Evolutionary conservation across 1,140 invertebrate species (phyloP), one percentile per base, ranked within the genome.

Genomic region (Drosophila paulistorum): DNA sequence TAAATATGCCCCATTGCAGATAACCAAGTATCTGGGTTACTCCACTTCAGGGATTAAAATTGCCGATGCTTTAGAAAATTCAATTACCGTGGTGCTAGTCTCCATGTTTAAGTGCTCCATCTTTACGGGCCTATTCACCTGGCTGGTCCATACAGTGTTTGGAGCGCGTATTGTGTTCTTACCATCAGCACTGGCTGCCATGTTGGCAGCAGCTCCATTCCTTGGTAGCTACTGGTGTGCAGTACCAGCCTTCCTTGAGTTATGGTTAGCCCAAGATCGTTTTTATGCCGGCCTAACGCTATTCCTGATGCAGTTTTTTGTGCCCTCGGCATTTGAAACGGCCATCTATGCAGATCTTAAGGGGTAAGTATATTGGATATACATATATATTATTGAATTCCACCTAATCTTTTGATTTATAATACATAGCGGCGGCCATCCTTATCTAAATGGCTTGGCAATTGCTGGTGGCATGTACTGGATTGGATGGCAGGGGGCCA

Each of bases 391-490:
- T 11, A 23, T 14, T 11, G 9, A 37, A 1, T 23, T 6, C 9
- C 10, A 13, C 17, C 30, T n/a, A 1, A 48, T 33, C 13, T 33
- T 9, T 74, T 73, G 3, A 26, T 93, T 94, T 30, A 30, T 6
- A 30, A 30, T 7, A 7, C 23, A 59, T 83, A 97, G 96, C 66
- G 97, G 97, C 10, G 97, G 98, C 26, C 98, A 99, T 94, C 98
- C 99, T 0, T 99, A 99, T 93, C 94, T 99, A 33, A 99, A 98
- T n/a, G 98, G 98, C 35, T 93, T 99, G 37, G 97, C 98, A 0
- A 98, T 99, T 80, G 98, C 98, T 9, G 98, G 99, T n/a, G 99
- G 99, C 41, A 97, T 99, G 74, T 98, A 99, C 92, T 99, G 97
- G 93, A 93, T 99, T 64, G 99, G 99, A 0, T 95, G 98, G 51